Conservation (phyloP, 2,797 vertebrate species). For the Aldrovandia affinis region DNA sequence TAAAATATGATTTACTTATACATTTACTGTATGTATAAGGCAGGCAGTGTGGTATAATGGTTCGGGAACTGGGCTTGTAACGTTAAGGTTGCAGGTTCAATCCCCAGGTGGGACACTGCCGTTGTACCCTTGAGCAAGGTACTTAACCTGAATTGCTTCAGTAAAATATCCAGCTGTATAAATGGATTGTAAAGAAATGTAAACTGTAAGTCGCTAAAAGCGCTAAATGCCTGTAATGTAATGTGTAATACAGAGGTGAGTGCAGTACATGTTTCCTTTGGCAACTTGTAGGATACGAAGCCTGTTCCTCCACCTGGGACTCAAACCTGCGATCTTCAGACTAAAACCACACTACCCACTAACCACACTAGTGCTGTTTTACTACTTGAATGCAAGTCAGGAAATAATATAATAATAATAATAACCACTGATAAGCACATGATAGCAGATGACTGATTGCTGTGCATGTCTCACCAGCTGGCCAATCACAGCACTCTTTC, state of each 20-base stretch:
- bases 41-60: too few species aligned
- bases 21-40: too few species aligned
- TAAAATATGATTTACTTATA: too few species aligned
- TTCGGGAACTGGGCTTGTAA: too few species aligned
- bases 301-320: background rate
- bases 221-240: background rate
- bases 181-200: too few species aligned
- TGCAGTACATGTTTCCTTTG: background rate
- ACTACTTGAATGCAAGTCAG: background rate
- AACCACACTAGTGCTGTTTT: background rate
- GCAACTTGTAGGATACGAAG: background rate
- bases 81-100: too few species aligned
- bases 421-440: background rate
- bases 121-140: too few species aligned
- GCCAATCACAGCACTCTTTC: background rate
- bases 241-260: background rate
- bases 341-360: background rate
- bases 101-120: too few species aligned
- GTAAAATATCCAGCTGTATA: too few species aligned
- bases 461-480: background rate
- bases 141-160: too few species aligned
- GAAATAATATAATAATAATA: constrained; percentile 11
- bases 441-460: background rate
- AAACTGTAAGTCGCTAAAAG: too few species aligned
- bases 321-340: background rate